A percentile compares a stretch with the other conserved stretches of the same genome.
phyloP scores from a whole-genome alignment of 2,113 vertebrate genomes.

The Trinectes maculatus region DNA sequence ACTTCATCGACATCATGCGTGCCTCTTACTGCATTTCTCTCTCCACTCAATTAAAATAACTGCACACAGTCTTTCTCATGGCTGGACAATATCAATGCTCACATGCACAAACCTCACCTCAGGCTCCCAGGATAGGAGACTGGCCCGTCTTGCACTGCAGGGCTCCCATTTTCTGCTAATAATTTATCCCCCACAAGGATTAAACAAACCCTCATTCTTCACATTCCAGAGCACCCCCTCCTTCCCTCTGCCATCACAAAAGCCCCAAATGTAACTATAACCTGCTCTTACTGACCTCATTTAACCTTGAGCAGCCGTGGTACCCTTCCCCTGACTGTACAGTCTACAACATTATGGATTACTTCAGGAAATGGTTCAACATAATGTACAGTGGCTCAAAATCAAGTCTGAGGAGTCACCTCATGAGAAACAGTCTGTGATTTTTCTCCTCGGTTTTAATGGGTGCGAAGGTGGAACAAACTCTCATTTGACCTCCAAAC shows the following conservation, averaged over 20 bases:
- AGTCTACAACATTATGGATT: background rate
- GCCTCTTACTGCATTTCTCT: background rate
- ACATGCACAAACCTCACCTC: constrained; percentile 7
- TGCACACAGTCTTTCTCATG: background rate
- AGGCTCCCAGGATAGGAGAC: background rate
- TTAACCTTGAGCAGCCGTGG: constrained; percentile 25
- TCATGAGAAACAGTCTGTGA: background rate
- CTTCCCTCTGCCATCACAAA: constrained; percentile 34
- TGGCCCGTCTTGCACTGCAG: constrained; percentile 19
- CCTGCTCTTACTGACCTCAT: constrained; percentile 43
- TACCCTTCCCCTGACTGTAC: background rate
- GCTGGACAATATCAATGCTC: background rate
- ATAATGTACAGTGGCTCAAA: background rate
- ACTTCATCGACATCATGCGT: background rate
- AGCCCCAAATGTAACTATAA: constrained; percentile 42
- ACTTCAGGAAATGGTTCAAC: background rate
- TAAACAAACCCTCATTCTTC: constrained; percentile 73
- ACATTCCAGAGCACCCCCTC: constrained; percentile 63
- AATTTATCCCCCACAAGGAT: constrained; percentile 67
- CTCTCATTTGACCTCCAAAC: constrained; percentile 19
- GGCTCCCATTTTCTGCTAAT: constrained; percentile 57
- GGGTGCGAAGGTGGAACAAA: background rate
- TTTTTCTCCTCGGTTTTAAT: background rate
- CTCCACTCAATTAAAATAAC: constrained; percentile 7
- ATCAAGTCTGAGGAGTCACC: background rate